phyloP scores from a whole-genome alignment of 2,888 invertebrate species.

The Scaptomyza polygonia region DNA sequence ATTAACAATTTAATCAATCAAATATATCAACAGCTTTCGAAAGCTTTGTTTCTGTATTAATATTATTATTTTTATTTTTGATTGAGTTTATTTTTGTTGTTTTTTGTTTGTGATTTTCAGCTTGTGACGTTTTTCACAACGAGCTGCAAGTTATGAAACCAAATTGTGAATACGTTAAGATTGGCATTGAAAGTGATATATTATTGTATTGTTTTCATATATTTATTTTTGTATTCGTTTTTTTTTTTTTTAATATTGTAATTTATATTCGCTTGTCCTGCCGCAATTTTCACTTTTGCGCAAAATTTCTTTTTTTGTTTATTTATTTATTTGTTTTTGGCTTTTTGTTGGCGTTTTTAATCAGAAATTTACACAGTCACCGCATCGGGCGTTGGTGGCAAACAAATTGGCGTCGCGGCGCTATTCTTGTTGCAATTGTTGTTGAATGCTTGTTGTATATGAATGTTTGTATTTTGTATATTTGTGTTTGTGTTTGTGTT shows the following conservation, averaged over 20 bases:
- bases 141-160: conserved; percentile 14
- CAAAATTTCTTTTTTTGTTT: conserved; percentile 22
- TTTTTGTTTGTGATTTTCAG: conserved; percentile 9
- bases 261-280: conserved; percentile 19
- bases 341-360: conserved; percentile 54
- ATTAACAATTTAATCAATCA: conserved; percentile 17
- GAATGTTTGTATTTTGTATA: conserved; percentile 8
- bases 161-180: conserved; percentile 7
- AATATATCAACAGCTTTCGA: conserved; percentile 21
- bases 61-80: background rate
- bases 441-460: conserved; percentile 18
- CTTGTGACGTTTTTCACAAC: conserved; percentile 31
- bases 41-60: conserved; percentile 3
- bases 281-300: conserved; percentile 35
- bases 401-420: conserved; percentile 45
- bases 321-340: conserved; percentile 20
- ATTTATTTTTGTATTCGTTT: background rate
- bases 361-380: conserved; percentile 75
- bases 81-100: too few species aligned
- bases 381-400: conserved; percentile 44
- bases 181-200: conserved; percentile 26
- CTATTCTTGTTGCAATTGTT: conserved; percentile 38
- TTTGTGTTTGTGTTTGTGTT: conserved; percentile 33
- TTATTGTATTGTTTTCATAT: conserved; percentile 10
- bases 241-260: conserved; percentile 12